Conservation (phyloP, 1,140 invertebrate genomes). For the Conopomorpha cramerella region DNA sequence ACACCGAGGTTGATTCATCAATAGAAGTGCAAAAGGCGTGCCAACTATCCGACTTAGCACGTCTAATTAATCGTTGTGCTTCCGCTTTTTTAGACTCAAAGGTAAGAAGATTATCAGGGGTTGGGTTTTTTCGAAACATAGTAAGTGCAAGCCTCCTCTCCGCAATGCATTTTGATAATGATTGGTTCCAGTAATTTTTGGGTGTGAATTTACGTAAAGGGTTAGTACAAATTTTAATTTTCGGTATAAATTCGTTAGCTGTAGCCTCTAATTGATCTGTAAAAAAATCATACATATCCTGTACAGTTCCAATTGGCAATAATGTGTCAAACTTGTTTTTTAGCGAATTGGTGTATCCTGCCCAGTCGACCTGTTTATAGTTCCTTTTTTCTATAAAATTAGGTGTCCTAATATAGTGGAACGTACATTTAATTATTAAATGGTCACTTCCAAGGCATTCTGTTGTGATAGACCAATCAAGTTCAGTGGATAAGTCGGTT, state of each 20-base stretch:
- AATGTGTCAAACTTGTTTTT: too few relatives aligned
- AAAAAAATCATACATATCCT: not conserved
- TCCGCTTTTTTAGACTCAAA: too few relatives aligned
- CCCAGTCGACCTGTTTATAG: not conserved
- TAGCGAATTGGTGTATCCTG: not conserved
- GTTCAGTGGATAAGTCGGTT: not conserved
- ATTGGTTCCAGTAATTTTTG: constrained; percentile 11
- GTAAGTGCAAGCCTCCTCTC: constrained; percentile 10
- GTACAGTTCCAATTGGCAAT: not conserved
- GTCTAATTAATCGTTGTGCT: too few relatives aligned
- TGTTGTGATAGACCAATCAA: not conserved
- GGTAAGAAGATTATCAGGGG: too few relatives aligned
- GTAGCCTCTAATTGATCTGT: not conserved
- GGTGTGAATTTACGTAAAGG: constrained; percentile 6
- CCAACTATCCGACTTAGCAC: too few relatives aligned
- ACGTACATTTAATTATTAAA: not conserved
- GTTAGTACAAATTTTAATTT: not conserved
- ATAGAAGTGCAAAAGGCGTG: constrained; percentile 6
- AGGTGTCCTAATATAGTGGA: too few relatives aligned
- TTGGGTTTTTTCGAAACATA: constrained; percentile 9
- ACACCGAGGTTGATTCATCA: constrained; percentile 4
- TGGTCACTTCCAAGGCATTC: constrained; percentile 1
- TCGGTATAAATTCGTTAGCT: not conserved
- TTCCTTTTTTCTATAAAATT: not conserved
- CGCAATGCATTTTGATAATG: constrained; percentile 10